A percentile compares a stretch with the other conserved stretches of the same genome.
These are phyloP conservation scores for Helarctos malayanus DNA, from an alignment of 2,797 vertebrate species.

Conservation along the genomic window DNA sequence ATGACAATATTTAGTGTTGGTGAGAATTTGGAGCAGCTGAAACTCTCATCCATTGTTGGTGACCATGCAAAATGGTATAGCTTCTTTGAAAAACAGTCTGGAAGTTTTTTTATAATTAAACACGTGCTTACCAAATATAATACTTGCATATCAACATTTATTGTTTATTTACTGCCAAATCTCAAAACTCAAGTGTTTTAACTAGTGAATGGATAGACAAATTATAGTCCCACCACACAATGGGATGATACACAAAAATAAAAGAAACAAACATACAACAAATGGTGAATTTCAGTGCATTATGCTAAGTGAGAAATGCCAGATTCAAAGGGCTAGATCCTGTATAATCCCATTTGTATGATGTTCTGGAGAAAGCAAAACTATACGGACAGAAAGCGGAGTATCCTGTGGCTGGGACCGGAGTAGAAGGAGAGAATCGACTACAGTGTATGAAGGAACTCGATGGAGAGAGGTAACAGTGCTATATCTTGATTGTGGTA, in stretches of 20 bases:
- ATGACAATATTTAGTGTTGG: not conserved
- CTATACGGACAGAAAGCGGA: not conserved
- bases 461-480: not conserved
- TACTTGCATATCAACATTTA: not conserved
- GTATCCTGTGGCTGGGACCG: not conserved
- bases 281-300: not conserved
- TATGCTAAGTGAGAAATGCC: not conserved
- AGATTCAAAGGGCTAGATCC: not conserved
- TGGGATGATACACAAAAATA: not conserved
- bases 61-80: not conserved
- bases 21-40: not conserved
- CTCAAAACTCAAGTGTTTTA: not conserved
- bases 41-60: not conserved
- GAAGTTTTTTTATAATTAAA: not conserved
- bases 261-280: not conserved
- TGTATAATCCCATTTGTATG: not conserved
- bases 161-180: not conserved
- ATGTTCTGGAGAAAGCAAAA: not conserved
- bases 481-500: not conserved
- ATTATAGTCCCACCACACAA: not conserved
- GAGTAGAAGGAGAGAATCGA: not conserved
- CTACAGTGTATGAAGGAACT: fast-evolving
- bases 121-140: not conserved
- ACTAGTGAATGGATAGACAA: not conserved
- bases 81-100: not conserved